Base-by-base conservation (phyloP, 2,113 vertebrate genomes). In the Myrmophylax atrothorax region DNA sequence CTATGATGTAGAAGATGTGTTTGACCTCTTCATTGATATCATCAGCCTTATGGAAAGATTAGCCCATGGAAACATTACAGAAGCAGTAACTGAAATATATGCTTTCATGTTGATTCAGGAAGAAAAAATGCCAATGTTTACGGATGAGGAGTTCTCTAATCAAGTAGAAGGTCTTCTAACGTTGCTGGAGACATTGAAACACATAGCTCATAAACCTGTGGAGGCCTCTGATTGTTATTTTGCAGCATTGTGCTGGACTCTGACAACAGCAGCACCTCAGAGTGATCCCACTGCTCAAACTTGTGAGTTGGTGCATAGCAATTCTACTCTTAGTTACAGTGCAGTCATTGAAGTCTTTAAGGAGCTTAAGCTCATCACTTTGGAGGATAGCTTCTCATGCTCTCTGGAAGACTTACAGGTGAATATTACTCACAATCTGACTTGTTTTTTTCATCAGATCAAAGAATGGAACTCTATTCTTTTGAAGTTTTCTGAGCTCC, bases 381-480 rank as follows among this genome's bases (percentile, higher is more conserved):
- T 59, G 16, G 68, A 37, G 16, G 55, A 80, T 4, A 85, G 47
- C n/a, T 93, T 87, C 2, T 53, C 38, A 4, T 98, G 98, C 38
- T 56, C 14, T 38, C 33, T 80, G 37, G 93, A 95, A 83, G 95
- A 84, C 17, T 67, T 89, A 42, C 89, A 24, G 58, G 18, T 7
- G 15, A 82, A 92, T 59, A 53, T 96, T 2, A 35, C 22, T 62
- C 90, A 1, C 29, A 96, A 91, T 80, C 22, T 97, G 33, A 90
- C 89, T 76, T 98, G 98, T 42, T 89, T 75, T 28, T 85, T 97
- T 76, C 75, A 33, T 64, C 95, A 93, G 8, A 53, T 97, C 13
- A 92, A 74, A 60, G 94, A 96, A 68, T 98, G 98, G 98, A 96
- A 79, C 64, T 93, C 89, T 26, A 49, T 98, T 42, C 40, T 98